These are phyloP conservation scores for Odontamblyopus rebecca DNA, from an alignment of 2,797 vertebrate genomes.

Conservation along the genomic window DNA sequence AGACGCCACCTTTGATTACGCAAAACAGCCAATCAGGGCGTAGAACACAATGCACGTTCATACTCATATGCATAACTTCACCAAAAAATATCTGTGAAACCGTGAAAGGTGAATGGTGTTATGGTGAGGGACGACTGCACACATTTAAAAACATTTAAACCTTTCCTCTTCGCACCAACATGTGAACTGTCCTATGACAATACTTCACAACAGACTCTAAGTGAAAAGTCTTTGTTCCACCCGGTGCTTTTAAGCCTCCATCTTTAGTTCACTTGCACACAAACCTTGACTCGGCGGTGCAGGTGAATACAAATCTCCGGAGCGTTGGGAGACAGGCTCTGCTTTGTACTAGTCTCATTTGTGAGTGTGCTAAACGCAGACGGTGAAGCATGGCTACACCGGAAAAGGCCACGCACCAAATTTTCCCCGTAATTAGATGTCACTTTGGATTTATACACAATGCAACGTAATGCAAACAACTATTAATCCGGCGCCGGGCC, in stretches of 20 bases:
- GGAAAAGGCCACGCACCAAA: conserved; percentile 41
- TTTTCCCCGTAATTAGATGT: conserved; percentile 46
- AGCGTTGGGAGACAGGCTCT: conserved; percentile 12
- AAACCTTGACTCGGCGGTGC: neutral
- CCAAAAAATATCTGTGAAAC: no score
- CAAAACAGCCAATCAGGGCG: no score
- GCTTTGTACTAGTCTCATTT: conserved; percentile 21
- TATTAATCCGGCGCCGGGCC: conserved; percentile 2
- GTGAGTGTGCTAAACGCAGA: conserved; percentile 24
- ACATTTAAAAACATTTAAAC: neutral
- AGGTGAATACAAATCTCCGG: neutral
- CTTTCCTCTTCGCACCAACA: conserved; percentile 15
- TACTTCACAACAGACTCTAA: neutral
- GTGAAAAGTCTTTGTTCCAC: neutral
- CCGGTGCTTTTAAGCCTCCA: neutral
- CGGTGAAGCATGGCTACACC: conserved; percentile 24
- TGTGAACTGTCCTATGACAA: conserved; percentile 2
- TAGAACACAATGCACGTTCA: no score
- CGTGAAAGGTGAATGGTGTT: no score
- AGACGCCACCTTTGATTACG: no score
- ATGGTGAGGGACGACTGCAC: no score
- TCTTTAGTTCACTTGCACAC: neutral
- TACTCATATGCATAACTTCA: no score
- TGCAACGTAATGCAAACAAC: conserved; percentile 22
- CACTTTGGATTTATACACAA: conserved; percentile 30